Evolutionary conservation across 2,113 vertebrate genomes (phyloP).

Genomic region (Archilochus colubris): DNA sequence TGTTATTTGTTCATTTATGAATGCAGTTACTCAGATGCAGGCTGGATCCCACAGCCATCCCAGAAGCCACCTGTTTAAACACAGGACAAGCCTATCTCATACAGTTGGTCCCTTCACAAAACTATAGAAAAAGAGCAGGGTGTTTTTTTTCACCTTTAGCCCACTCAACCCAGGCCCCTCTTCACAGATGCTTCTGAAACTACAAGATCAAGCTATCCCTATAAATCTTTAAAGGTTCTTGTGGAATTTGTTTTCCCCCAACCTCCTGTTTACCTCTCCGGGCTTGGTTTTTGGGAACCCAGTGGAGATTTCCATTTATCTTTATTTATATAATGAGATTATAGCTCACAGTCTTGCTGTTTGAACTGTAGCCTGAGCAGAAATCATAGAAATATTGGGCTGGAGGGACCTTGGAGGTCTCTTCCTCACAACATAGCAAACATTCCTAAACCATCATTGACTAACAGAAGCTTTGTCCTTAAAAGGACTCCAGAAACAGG

Average conservation of each 20-base stretch:
- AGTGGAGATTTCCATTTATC: background rate
- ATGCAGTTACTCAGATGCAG: background rate
- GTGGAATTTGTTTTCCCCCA: background rate
- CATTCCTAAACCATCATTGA: background rate
- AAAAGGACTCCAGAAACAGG: background rate
- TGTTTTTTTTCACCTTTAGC: background rate
- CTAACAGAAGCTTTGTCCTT: background rate
- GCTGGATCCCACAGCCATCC: background rate
- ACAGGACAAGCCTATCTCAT: background rate
- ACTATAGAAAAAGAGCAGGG: background rate
- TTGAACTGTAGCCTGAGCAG: background rate
- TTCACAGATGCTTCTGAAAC: background rate
- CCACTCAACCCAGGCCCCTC: background rate
- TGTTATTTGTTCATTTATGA: background rate
- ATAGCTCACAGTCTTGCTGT: background rate
- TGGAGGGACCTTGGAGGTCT: background rate
- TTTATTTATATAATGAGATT: background rate
- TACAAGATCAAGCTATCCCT: background rate
- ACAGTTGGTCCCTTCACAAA: background rate
- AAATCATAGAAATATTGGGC: background rate
- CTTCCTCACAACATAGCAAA: background rate
- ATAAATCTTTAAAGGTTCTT: background rate
- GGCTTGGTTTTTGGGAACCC: background rate
- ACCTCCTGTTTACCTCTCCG: background rate
- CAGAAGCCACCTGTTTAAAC: rapidly evolving